phyloP scores from a whole-genome alignment of 2,797 vertebrate species.

The Bothrops alternatus region DNA sequence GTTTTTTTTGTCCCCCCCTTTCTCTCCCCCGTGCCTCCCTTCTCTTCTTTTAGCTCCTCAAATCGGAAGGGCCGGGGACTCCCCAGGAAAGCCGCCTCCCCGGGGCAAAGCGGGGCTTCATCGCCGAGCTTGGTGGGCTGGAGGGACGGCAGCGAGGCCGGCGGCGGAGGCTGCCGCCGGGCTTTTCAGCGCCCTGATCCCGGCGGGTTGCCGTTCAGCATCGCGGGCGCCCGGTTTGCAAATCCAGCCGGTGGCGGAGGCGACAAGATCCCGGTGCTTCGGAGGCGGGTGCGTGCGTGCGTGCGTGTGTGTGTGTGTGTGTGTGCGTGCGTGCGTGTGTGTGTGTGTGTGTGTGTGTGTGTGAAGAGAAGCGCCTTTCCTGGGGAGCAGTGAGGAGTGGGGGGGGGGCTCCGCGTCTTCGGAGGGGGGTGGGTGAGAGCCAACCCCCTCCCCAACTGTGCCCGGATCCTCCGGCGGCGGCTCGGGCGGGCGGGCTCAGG shows the following conservation, averaged over 20 bases:
- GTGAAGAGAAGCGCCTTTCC: slow-evolving; percentile 37
- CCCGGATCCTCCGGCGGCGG: no score
- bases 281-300: no score
- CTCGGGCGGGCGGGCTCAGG: background rate
- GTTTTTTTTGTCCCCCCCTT: background rate
- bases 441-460: background rate
- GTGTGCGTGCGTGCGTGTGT: no score
- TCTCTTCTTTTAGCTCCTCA: background rate
- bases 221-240: background rate
- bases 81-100: background rate
- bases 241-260: background rate
- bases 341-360: no score
- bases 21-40: no score
- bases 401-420: background rate
- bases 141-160: no score
- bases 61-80: background rate
- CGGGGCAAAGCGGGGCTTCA: background rate
- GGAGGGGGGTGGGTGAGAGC: no score
- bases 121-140: background rate
- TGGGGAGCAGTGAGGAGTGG: no score
- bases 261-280: slow-evolving; percentile 16
- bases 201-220: background rate
- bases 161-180: background rate
- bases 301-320: no score
- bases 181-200: background rate